phyloP scores from a whole-genome alignment of 2,888 invertebrate genomes.

The Sinhomidia bicolor region DNA sequence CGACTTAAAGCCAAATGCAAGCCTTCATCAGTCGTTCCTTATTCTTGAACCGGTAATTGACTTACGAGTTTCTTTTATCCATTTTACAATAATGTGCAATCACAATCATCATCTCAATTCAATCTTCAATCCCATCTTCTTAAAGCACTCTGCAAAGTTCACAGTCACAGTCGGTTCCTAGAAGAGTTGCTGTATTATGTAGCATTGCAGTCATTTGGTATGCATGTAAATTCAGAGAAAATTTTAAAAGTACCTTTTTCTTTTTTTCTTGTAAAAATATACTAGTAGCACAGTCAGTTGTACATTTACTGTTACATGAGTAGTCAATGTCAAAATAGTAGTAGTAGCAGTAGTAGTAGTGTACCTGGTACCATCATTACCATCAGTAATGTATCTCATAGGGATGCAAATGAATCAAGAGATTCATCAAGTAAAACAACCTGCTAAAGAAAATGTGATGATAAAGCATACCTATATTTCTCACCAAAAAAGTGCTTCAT shows the following conservation, averaged over 20 bases:
- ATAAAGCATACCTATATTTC: background rate
- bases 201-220: too few species aligned
- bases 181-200: too few species aligned
- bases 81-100: constrained; percentile 4
- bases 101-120: background rate
- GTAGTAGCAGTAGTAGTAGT: too few species aligned
- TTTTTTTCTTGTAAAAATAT: background rate
- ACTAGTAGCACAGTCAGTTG: background rate
- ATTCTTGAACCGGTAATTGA: constrained; percentile 74
- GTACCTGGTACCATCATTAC: background rate
- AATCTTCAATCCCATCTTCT: too few species aligned
- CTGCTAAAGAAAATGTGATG: background rate
- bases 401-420: constrained; percentile 2
- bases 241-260: background rate
- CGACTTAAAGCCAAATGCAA: constrained; percentile 65
- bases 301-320: constrained; percentile 5
- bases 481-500: background rate
- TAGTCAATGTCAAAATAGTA: background rate
- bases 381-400: background rate
- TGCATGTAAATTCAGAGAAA: too few species aligned
- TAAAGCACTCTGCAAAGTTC: too few species aligned
- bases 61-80: background rate
- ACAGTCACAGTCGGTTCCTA: too few species aligned
- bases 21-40: constrained; percentile 57
- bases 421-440: background rate